Evolutionary conservation across 2,113 vertebrate species (phyloP).

Genomic region (Casuarius casuarius): DNA sequence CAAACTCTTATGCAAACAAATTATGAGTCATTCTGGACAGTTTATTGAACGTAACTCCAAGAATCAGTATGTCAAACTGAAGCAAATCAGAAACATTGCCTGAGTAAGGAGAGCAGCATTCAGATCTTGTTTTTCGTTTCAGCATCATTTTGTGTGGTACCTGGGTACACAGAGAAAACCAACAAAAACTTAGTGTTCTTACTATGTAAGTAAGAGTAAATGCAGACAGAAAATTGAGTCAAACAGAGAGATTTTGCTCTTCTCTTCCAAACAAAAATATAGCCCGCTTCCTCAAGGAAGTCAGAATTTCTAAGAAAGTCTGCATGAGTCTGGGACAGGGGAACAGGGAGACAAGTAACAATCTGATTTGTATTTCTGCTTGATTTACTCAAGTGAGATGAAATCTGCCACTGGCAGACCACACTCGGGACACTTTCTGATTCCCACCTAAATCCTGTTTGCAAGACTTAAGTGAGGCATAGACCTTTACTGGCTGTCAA

Average conservation of each 20-base stretch:
- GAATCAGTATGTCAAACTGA: background rate
- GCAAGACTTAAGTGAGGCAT: conserved; percentile 16
- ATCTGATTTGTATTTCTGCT: background rate
- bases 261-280: background rate
- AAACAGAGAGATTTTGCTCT: background rate
- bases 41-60: background rate
- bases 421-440: background rate
- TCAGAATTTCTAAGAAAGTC: background rate
- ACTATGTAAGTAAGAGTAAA: background rate
- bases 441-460: conserved; percentile 34
- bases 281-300: background rate
- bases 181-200: background rate
- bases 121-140: background rate
- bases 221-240: rapidly evolving
- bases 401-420: background rate
- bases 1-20: background rate
- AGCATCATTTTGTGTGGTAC: background rate
- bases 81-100: background rate
- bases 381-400: background rate
- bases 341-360: background rate
- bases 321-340: background rate
- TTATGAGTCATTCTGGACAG: background rate
- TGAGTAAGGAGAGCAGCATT: background rate
- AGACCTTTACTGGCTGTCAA: background rate
- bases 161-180: background rate